phyloP scores from a whole-genome alignment of 2,113 vertebrate genomes.

The Diglossa brunneiventris region DNA sequence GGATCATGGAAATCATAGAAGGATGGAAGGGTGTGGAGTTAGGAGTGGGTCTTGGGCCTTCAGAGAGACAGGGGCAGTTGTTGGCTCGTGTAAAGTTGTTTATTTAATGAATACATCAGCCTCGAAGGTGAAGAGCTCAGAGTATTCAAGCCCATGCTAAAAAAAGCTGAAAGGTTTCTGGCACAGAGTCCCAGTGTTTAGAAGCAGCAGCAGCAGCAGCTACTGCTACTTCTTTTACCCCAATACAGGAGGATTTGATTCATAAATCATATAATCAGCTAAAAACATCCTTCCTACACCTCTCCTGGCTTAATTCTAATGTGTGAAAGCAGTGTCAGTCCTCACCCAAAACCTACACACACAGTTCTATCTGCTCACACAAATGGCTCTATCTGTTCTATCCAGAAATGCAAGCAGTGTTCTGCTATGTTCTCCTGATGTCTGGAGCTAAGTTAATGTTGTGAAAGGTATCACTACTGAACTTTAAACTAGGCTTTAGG shows the following conservation, averaged over 20 bases:
- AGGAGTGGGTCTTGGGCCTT: neutral
- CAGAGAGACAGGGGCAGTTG: neutral
- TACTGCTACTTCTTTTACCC: neutral
- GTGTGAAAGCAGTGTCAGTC: neutral
- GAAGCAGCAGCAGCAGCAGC: neutral
- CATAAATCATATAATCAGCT: neutral
- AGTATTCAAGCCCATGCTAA: neutral
- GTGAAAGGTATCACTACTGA: neutral
- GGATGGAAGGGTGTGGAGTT: neutral
- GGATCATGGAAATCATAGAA: rapidly evolving
- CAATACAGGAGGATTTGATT: neutral
- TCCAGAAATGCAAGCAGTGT: neutral
- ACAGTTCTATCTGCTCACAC: neutral
- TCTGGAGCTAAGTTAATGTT: neutral
- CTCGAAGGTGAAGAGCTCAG: neutral
- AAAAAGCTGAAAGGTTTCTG: neutral
- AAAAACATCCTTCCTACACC: neutral
- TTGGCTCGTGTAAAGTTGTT: neutral
- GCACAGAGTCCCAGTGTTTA: neutral
- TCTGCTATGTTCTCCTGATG: neutral
- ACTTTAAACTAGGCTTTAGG: neutral
- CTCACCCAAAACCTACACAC: neutral
- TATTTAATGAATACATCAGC: neutral
- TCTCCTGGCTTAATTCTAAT: neutral
- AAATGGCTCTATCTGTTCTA: neutral